Evolutionary conservation across 2,888 invertebrate genomes (phyloP).

Genomic region (Tortrix viridana): DNA sequence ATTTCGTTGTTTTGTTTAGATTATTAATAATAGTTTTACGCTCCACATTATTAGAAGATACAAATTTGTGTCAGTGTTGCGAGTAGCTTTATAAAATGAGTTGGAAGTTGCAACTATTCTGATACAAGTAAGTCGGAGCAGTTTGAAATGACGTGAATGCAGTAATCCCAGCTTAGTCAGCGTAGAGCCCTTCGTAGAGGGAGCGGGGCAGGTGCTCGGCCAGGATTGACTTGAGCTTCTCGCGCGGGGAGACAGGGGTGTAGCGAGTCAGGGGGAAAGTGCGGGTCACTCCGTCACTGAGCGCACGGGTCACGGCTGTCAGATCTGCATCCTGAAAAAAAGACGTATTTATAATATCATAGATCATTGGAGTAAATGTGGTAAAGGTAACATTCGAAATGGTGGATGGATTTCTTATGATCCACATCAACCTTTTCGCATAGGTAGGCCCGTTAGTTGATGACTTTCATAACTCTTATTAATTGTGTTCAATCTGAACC

Average conservation of each 20-base stretch:
- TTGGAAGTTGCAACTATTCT: not conserved
- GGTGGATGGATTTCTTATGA: too few relatives aligned
- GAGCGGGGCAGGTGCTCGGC: slow-evolving; percentile 92
- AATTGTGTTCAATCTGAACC: too few relatives aligned
- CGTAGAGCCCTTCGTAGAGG: slow-evolving; percentile 91
- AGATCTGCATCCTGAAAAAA: slow-evolving; percentile 88
- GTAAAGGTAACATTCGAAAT: too few relatives aligned
- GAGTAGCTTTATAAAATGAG: not conserved
- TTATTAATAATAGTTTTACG: not conserved
- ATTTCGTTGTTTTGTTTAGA: not conserved
- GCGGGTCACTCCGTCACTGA: slow-evolving; percentile 90
- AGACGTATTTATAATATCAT: too few relatives aligned
- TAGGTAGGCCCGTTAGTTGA: too few relatives aligned
- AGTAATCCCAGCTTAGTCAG: slow-evolving; percentile 57
- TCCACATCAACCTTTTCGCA: too few relatives aligned
- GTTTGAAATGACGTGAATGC: not conserved
- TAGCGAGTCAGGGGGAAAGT: slow-evolving; percentile 93
- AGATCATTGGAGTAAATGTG: too few relatives aligned
- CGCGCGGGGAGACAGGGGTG: slow-evolving; percentile 91
- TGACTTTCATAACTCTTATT: too few relatives aligned
- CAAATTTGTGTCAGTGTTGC: not conserved
- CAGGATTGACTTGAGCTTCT: slow-evolving; percentile 91
- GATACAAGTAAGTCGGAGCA: not conserved
- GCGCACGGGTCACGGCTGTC: slow-evolving; percentile 89
- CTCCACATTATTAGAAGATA: not conserved